Evolutionary conservation across 2,888 invertebrate species (phyloP).

Genomic region (Cactoblastis cactorum): DNA sequence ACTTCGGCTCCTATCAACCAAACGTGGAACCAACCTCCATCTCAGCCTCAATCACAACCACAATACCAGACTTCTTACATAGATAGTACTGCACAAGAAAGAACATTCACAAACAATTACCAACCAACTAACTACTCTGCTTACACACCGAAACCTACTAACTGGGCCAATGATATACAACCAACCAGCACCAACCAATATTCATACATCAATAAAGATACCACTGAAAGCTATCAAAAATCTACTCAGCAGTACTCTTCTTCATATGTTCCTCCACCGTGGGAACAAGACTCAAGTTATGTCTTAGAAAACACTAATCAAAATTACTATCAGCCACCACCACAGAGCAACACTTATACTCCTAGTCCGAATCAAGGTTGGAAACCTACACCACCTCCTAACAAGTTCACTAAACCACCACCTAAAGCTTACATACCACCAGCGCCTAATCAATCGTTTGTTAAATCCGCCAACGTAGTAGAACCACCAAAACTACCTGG

Average conservation of each 20-base stretch:
- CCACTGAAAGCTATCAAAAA: constrained; percentile 51
- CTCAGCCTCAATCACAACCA: constrained; percentile 29
- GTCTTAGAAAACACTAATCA: constrained; percentile 46
- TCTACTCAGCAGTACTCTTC: constrained; percentile 56
- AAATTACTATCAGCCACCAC: constrained; percentile 53
- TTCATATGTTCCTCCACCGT: constrained; percentile 70
- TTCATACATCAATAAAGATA: constrained; percentile 43
- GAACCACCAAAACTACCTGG: constrained; percentile 56
- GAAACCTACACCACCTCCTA: constrained; percentile 44
- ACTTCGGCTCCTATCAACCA: constrained; percentile 38
- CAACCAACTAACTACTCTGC: constrained; percentile 41
- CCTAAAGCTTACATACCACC: constrained; percentile 68
- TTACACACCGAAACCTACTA: constrained; percentile 54
- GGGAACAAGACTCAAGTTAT: constrained; percentile 67
- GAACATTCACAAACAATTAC: constrained; percentile 35
- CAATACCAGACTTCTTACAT: constrained; percentile 38
- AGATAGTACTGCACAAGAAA: constrained; percentile 43
- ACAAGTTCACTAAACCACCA: constrained; percentile 55
- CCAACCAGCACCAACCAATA: constrained; percentile 43
- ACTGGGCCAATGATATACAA: constrained; percentile 43
- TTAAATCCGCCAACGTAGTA: constrained; percentile 43
- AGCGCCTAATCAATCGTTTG: constrained; percentile 72
- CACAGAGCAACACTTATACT: constrained; percentile 35
- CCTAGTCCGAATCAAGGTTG: constrained; percentile 43
- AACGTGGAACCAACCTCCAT: constrained; percentile 36